A percentile compares a stretch with the other conserved stretches of the same genome.
Evolutionary conservation across 2,113 vertebrate genomes (phyloP).

Genomic region (Corydoras sp.): DNA sequence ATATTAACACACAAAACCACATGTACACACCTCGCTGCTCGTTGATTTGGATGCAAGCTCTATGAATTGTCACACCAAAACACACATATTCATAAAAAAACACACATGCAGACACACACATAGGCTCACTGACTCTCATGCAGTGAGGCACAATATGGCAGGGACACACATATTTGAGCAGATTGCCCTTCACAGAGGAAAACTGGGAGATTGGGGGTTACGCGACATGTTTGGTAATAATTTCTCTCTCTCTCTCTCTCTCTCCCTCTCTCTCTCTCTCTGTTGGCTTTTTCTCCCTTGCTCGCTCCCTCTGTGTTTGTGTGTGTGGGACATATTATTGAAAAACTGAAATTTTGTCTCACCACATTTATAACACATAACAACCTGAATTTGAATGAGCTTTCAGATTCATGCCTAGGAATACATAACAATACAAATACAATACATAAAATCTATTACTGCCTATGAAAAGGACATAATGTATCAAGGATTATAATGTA

Average conservation of each 20-base stretch:
- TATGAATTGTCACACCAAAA: conserved; percentile 2
- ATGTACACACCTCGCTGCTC: conserved; percentile 1
- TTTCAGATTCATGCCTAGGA: too few relatives aligned
- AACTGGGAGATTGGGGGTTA: conserved; percentile 29
- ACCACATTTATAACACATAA: too few relatives aligned
- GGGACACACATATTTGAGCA: conserved; percentile 58
- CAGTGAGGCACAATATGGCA: conserved; percentile 67
- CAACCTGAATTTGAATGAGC: too few relatives aligned
- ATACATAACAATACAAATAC: too few relatives aligned
- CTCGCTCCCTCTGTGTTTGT: too few relatives aligned
- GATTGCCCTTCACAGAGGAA: conserved; percentile 60
- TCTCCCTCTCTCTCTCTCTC: too few relatives aligned
- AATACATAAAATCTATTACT: too few relatives aligned
- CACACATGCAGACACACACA: conserved; percentile 34
- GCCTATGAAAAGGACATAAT: too few relatives aligned
- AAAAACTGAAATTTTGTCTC: too few relatives aligned
- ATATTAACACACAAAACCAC: not conserved
- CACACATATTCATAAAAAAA: conserved; percentile 24
- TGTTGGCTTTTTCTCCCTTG: too few relatives aligned
- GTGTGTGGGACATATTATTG: too few relatives aligned
- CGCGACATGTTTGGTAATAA: conserved; percentile 27
- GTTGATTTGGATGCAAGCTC: not conserved
- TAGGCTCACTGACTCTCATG: conserved; percentile 35
- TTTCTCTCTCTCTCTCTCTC: not conserved
- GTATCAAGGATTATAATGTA: too few relatives aligned